A percentile compares a stretch with the other conserved stretches of the same genome.
Evolutionary conservation across 2,888 invertebrate species (phyloP).

Genomic region (Eledona agricola): DNA sequence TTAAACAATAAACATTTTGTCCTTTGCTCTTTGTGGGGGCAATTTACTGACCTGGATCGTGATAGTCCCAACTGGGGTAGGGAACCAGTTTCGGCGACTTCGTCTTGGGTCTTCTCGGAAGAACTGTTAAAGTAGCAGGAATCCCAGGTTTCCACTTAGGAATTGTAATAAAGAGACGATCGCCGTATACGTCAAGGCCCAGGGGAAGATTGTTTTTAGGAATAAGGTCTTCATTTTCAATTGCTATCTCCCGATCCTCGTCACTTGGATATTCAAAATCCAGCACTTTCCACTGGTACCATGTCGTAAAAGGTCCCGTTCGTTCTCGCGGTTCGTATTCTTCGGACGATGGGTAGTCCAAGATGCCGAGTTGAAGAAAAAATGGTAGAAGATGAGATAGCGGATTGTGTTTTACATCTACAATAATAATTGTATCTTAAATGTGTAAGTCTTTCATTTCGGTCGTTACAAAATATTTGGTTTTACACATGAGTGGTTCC

Average conservation of each 20-base stretch:
- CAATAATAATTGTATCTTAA: neutral
- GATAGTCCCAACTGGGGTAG: conserved; percentile 80
- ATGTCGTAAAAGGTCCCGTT: conserved; percentile 68
- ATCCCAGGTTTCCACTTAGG: conserved; percentile 81
- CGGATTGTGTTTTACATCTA: conserved; percentile 20
- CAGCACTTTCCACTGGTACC: conserved; percentile 78
- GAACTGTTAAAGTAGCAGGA: conserved; percentile 75
- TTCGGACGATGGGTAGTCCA: conserved; percentile 13
- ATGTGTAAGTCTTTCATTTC: neutral
- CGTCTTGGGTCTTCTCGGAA: conserved; percentile 68
- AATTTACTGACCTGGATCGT: conserved; percentile 64
- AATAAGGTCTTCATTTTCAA: conserved; percentile 69
- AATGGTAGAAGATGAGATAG: conserved; percentile 63
- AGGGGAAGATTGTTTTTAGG: conserved; percentile 78
- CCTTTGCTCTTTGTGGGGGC: neutral
- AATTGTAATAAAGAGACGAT: conserved; percentile 76
- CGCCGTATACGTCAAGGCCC: conserved; percentile 75
- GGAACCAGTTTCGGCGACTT: conserved; percentile 72
- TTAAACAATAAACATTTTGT: neutral
- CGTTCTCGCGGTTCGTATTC: conserved; percentile 57
- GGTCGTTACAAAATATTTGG: no score
- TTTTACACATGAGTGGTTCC: no score
- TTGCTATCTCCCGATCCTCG: conserved; percentile 68
- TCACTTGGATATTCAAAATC: conserved; percentile 73
- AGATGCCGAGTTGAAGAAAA: conserved; percentile 63